Base-by-base conservation (phyloP, 2,888 invertebrate species). In the Margaritifera margaritifera region DNA sequence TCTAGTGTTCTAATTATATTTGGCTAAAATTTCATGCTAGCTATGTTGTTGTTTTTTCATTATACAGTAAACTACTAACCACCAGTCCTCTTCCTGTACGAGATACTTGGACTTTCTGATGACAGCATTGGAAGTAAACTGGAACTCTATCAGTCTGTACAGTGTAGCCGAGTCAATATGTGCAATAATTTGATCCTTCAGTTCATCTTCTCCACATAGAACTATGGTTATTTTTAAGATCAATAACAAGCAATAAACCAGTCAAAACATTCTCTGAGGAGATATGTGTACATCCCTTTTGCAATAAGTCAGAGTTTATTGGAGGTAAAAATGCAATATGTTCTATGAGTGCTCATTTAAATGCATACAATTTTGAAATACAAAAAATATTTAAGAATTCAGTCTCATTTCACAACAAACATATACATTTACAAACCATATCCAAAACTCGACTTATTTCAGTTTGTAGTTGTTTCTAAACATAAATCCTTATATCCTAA, bases 121-220 rank as follows among this genome's bases (percentile, higher is more conserved):
- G 19, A 83, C 73, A 25, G 73, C 67, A 71, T 84, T 85, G 64
- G 81, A 66, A 56, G 79, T 77, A 69, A 85, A 73, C 67, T 85
- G 86, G 60, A 74, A 81, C 51, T 83, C 77, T 20, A 87, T 62
- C 1, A 84, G 63, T 22, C 78, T 63, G 0, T 72, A 60, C 58
- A 85, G 77, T 50, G 79, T 64, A 18, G 77, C 60, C 3, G 70
- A 66, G 62, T 79, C 80, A n/a, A 86, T 59, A 24, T 75, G 55
- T 50, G 78, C 67, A 8, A 80, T 77, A 19, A 85, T 64, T n/a
- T 80, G 70, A 6, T 76, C 78, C 42, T 79, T 79, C 22, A 84
- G 64, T 58, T 77, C 79, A 66, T 83, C 84, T 56, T 86, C 85
- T 56, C 76, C 75, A 68, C 84, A 80, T 62, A 87, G 65, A 58